phyloP scores from a whole-genome alignment of 2,113 vertebrate species.

The Trematomus loennbergii region DNA sequence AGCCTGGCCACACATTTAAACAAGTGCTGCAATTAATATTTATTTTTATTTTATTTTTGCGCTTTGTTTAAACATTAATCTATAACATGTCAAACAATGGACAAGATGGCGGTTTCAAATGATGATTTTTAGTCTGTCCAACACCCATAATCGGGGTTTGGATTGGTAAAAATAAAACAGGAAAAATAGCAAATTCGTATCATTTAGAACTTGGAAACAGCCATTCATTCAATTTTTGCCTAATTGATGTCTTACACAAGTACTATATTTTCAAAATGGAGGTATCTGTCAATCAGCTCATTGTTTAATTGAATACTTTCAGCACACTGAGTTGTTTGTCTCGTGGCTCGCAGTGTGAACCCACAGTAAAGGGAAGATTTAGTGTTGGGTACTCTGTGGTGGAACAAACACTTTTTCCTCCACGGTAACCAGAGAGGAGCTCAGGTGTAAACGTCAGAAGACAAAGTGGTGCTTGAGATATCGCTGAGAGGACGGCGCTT shows the following conservation, averaged over 20 bases:
- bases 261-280: no score
- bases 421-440: not conserved
- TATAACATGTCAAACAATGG: not conserved
- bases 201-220: not conserved
- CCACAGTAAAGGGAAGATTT: not conserved
- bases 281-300: no score
- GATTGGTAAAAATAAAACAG: not conserved
- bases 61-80: not conserved
- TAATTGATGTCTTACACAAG: no score
- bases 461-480: constrained; percentile 27
- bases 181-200: not conserved
- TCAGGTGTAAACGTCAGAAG: constrained; percentile 3
- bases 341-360: constrained; percentile 17
- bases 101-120: not conserved
- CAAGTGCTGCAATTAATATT: not conserved
- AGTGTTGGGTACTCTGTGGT: not conserved
- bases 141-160: not conserved
- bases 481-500: constrained; percentile 5
- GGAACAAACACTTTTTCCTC: not conserved
- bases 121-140: not conserved
- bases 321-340: not conserved
- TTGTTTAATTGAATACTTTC: no score
- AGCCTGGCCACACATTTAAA: not conserved
- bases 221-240: no score
- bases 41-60: not conserved